Base-by-base conservation (phyloP, 2,797 vertebrate genomes). In the Oryzias dopingdopingensis region DNA sequence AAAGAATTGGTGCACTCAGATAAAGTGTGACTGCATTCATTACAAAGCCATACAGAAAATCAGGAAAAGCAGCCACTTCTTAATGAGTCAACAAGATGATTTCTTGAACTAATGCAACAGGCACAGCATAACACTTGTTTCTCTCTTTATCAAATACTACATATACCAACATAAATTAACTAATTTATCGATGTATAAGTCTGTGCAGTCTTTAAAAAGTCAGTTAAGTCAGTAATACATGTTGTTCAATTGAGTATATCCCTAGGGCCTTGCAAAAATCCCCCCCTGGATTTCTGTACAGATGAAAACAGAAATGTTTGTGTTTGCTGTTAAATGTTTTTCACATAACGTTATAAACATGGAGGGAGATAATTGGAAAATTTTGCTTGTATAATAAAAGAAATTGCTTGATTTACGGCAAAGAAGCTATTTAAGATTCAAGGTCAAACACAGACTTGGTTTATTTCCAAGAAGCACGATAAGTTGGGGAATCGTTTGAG, bases 21-120 rank as follows among this genome's bases (percentile, higher is more conserved):
- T 17, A 47, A 62, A 49, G 26, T 32, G 63, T 29, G 54, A 53
- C 55, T 55, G 49, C 59, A 49, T 52, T 70, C 23, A 70, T 77
- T 72, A 79, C 37, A 58, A 43, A 64, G 45, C 57, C 2, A 4
- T 37, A 44, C 57, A 62, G 49, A 6, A 3, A 57, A 65, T 62
- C 49, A 53, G 24, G 42, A 59, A 10, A 73, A 71, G 40, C 49
- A 74, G 53, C 14, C 48, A 48, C 60, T 57, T 56, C 54, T 65
- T 26, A 15, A 16, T 67, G 49, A 65, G 46, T 51, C 17, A 42
- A 72, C 1, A 24, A 65, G 58, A 78, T 47, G n/a, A 67, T 70
- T 65, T 41, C 23, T 59, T 17, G 17, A 15, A 29, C 42, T 41
- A 61, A 56, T 18, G 40, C 13, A 60, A 26, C 13, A 12, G 45